Evolutionary conservation across 2,888 invertebrate genomes (phyloP).

Genomic region (Epinotia nisella): DNA sequence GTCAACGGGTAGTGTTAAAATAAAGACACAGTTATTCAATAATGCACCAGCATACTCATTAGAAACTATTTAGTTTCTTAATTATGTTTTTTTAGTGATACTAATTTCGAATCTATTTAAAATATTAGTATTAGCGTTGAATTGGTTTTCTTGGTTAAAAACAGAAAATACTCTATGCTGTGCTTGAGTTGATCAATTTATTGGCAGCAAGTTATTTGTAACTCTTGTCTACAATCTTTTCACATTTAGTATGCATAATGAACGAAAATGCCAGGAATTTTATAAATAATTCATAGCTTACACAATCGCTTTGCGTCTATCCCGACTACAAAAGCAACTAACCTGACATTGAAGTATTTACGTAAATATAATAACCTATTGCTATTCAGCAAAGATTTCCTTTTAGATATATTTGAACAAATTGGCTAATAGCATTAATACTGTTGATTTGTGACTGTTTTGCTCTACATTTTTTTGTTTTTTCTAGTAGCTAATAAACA

Average conservation of each 20-base stretch:
- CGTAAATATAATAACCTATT: background rate
- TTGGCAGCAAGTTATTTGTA: background rate
- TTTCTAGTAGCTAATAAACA: too few species aligned
- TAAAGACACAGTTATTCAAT: slow-evolving; percentile 31
- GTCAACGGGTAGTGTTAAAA: slow-evolving; percentile 60
- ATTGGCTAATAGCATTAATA: background rate
- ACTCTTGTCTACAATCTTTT: background rate
- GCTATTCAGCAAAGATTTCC: slow-evolving; percentile 1
- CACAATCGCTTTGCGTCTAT: background rate
- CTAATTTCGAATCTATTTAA: too few species aligned
- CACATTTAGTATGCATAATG: background rate
- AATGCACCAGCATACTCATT: background rate
- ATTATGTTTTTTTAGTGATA: too few species aligned
- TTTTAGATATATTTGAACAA: background rate
- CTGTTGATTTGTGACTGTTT: too few species aligned
- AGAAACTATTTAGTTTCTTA: too few species aligned
- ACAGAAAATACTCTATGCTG: too few species aligned
- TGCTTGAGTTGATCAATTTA: background rate
- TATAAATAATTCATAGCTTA: background rate
- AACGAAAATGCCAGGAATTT: slow-evolving; percentile 37
- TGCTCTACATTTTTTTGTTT: too few species aligned
- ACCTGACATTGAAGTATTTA: background rate
- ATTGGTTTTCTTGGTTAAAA: too few species aligned
- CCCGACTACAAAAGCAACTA: background rate
- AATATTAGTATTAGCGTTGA: background rate